Base-by-base conservation (phyloP, 2,888 invertebrate species). In the Macropis europaea region DNA sequence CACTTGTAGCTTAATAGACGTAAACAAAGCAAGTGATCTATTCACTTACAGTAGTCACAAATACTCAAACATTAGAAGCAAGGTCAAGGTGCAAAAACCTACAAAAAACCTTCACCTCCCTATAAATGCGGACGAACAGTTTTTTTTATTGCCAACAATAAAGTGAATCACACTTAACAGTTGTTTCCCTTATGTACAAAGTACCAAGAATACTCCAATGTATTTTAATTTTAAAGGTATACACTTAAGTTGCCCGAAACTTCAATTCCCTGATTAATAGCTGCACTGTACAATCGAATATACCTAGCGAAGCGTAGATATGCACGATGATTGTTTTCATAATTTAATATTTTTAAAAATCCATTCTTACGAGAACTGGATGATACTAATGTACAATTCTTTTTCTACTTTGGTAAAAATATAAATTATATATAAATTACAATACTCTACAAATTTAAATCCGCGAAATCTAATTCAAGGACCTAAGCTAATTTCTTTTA, bases 21-120 rank as follows among this genome's bases (percentile, higher is more conserved):
- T 11, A 53, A 57, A 50, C 32, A 34, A 70, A 63, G 45, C 50
- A 43, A 67, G 26, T 57, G n/a, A 32, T 60, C 22, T 62, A 71
- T 36, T 61, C 13, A 34, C 62, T 57, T 64, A 52, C 45, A 54
- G 73, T 45, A 30, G 75, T 71, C 53, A 68, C 70, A 43, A 45
- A 63, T 71, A 72, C 62, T 59, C 34, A 64, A n/a, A 63, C 59
- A 73, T 71, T 54, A 62, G 67, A 73, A 79, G 82, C 83, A 80
- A 76, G 85, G 78, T 80, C 72, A 82, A 86, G 87, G 86, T 88
- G 86, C 86, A 85, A 87, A n/a, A n/a, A 74, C 84, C 84, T 86
- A 86, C 82, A 86, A 89, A 87, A 87, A 88, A 88, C 87, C 85
- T 84, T 88, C 86, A 88, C 88, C 87, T 83, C 76, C 78, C 84